Evolutionary conservation across 2,888 invertebrate genomes (phyloP).

Genomic region (Drosophila sordidapex): DNA sequence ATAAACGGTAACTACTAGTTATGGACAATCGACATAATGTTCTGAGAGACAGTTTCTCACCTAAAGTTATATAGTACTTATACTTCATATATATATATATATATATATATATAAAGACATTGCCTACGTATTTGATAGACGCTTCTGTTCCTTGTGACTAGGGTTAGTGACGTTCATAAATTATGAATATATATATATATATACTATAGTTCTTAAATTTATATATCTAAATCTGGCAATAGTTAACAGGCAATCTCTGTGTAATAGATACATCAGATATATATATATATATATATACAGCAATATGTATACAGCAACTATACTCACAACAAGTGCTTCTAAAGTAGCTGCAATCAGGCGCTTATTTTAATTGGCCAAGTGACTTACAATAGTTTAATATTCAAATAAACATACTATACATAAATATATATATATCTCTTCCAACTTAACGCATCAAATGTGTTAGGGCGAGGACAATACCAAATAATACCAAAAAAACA

Average conservation of each 20-base stretch:
- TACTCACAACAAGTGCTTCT: constrained; percentile 52
- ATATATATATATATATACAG: constrained; percentile 12
- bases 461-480: constrained; percentile 70
- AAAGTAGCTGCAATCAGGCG: constrained; percentile 50
- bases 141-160: constrained; percentile 77
- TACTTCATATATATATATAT: constrained; percentile 26
- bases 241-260: constrained; percentile 23
- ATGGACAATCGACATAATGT: constrained; percentile 71
- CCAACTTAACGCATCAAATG: constrained; percentile 67
- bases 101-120: constrained; percentile 10
- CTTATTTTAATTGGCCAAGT: constrained; percentile 57
- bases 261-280: constrained; percentile 18
- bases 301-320: constrained; percentile 15
- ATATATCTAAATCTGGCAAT: constrained; percentile 14
- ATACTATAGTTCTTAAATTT: constrained; percentile 11
- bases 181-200: constrained; percentile 13
- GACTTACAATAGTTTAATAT: constrained; percentile 61
- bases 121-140: constrained; percentile 55
- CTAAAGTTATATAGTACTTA: constrained; percentile 17
- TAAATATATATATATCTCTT: constrained; percentile 40
- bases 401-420: constrained; percentile 15
- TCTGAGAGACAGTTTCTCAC: constrained; percentile 45
- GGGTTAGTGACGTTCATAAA: constrained; percentile 67
- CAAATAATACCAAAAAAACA: constrained; percentile 2
- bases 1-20: constrained; percentile 61